Base-by-base conservation (phyloP, 2,797 vertebrate species). In the Melanogrammus aeglefinus region DNA sequence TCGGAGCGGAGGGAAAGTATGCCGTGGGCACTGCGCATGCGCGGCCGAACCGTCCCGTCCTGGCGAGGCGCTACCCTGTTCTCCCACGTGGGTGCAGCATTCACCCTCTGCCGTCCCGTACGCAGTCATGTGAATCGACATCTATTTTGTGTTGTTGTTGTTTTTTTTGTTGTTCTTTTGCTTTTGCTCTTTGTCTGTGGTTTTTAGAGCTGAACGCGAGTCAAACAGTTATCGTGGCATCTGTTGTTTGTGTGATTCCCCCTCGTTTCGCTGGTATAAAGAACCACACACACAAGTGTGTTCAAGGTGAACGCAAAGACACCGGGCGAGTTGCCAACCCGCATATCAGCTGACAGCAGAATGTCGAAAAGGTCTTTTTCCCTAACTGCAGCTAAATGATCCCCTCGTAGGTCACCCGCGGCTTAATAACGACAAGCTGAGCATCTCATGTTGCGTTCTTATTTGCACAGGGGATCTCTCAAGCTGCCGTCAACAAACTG, bases 81-180 rank as follows among this genome's bases (percentile, higher is more conserved):
- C 82, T 85, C 88, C 92, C 92, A 92, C 92, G 91, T 86, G 92
- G 88, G 91, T 82, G 92, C 92, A 93, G 92, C 90, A 93, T 92
- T 91, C 90, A 91, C 90, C 89, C 91, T 93, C 86, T 86, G 89
- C 88, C 91, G 82, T 14, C 85, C 44, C 39, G 29, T 31, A 10
- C 38, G 8, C 39, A 9, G 39, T 41, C 39, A 41, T 12, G 39
- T 41, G 2, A 21, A 39, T 16, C 29, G n/a, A 18, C 21, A 24
- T n/a, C 36, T 33, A 57, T 21, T 47, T 14, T 24, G 41, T 13
- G 41, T 27, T 31, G 39, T 51, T 75, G 24, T 85, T 87, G 84
- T 84, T 90, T 85, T 85, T 77, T 87, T 27, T 71, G 13, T 71
- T 71, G 13, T 24, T 29, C 8, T 24, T 27, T 69, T 27, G 16